phyloP scores from a whole-genome alignment of 1,140 invertebrate species.

The Lepidurus apus region DNA sequence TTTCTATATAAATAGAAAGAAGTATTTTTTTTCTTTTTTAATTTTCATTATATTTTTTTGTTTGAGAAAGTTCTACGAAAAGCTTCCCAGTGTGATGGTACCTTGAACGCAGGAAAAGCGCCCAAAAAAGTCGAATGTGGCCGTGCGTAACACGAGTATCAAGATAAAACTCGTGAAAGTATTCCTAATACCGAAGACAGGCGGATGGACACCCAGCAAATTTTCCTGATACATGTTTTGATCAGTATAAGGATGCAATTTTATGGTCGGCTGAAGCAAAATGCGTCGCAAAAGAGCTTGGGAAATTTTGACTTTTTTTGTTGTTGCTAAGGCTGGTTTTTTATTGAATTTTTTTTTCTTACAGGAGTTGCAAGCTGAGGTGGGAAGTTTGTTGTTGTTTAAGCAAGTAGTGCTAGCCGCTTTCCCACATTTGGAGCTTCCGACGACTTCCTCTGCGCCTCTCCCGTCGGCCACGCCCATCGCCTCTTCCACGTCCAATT shows the following conservation, averaged over 20 bases:
- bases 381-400: constrained; percentile 78
- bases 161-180: too few species aligned
- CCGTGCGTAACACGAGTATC: too few species aligned
- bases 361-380: constrained; percentile 82
- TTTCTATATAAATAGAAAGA: neutral
- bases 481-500: neutral
- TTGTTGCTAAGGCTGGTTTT: neutral
- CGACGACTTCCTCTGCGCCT: neutral
- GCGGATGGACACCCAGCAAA: neutral
- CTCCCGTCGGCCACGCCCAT: constrained; percentile 22
- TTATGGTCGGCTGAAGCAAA: neutral
- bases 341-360: constrained; percentile 31
- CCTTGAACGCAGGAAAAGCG: too few species aligned
- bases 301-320: neutral
- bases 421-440: constrained; percentile 69
- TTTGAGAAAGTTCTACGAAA: too few species aligned
- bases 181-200: neutral
- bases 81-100: too few species aligned
- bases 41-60: too few species aligned
- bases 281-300: neutral
- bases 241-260: neutral
- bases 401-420: constrained; percentile 85
- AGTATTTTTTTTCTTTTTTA: neutral
- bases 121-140: too few species aligned
- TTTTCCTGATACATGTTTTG: neutral